These are phyloP conservation scores for Ciconia maguari DNA, from an alignment of 2,113 vertebrate genomes.

Conservation along the genomic window DNA sequence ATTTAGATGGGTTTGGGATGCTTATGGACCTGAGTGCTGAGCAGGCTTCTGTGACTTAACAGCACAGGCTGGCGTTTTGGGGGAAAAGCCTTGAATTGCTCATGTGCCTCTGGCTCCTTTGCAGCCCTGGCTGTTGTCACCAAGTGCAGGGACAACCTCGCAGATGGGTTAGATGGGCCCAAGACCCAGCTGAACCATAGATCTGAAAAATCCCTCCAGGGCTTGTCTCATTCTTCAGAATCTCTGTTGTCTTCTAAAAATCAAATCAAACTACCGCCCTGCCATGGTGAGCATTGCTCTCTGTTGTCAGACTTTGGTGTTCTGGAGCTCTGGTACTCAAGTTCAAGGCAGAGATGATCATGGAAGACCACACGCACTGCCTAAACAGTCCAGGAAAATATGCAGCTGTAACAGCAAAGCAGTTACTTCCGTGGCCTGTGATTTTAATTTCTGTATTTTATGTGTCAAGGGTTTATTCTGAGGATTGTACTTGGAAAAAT, in stretches of 20 bases:
- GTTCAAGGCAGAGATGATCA: neutral
- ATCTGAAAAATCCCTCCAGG: neutral
- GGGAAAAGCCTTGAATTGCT: neutral
- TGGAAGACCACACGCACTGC: neutral
- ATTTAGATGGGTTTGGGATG: neutral
- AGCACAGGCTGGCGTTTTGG: neutral
- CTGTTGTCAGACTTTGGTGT: neutral
- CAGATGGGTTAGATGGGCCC: neutral
- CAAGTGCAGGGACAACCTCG: neutral
- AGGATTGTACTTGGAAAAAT: neutral
- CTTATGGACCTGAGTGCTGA: rapidly evolving
- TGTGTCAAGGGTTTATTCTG: neutral
- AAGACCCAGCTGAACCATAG: neutral
- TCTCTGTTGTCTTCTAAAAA: neutral
- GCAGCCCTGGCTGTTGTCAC: neutral
- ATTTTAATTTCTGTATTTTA: neutral
- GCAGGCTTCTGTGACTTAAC: neutral
- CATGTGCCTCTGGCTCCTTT: neutral
- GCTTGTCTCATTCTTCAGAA: neutral
- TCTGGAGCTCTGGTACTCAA: neutral
- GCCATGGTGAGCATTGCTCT: neutral
- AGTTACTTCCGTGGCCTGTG: neutral
- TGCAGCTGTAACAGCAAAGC: neutral
- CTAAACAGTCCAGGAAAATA: neutral
- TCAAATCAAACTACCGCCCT: neutral